phyloP scores from a whole-genome alignment of 2,797 vertebrate species.

The Eulemur albifrons region DNA sequence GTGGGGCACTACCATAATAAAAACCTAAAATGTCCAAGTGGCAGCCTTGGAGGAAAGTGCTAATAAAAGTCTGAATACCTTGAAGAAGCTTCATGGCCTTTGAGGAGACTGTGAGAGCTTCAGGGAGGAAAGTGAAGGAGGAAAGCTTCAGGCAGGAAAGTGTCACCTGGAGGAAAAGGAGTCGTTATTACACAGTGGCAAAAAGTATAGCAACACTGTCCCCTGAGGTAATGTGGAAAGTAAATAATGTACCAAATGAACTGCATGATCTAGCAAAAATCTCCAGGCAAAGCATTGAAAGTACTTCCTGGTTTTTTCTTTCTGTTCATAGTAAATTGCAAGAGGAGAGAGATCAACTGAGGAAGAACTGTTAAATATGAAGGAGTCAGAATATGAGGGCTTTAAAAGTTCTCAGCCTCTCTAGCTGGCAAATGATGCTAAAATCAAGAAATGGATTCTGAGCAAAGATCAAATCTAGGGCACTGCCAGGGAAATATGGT shows the following conservation, averaged over 20 bases:
- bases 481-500: too few species aligned
- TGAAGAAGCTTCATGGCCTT: background rate
- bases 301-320: background rate
- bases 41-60: background rate
- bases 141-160: background rate
- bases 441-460: too few species aligned
- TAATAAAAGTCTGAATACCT: background rate
- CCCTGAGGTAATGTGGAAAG: background rate
- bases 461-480: too few species aligned
- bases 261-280: background rate
- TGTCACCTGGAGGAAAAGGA: background rate
- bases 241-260: background rate
- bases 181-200: background rate
- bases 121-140: background rate
- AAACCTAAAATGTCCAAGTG: background rate
- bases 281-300: background rate
- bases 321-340: background rate
- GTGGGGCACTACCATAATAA: background rate
- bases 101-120: background rate
- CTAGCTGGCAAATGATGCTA: too few species aligned
- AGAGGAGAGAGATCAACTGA: background rate
- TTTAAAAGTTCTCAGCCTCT: too few species aligned
- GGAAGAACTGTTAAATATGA: background rate
- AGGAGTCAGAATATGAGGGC: background rate
- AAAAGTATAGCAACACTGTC: background rate